These are phyloP conservation scores for Nothobranchius kuhntae DNA, from an alignment of 2,113 vertebrate species.

Conservation along the genomic window DNA sequence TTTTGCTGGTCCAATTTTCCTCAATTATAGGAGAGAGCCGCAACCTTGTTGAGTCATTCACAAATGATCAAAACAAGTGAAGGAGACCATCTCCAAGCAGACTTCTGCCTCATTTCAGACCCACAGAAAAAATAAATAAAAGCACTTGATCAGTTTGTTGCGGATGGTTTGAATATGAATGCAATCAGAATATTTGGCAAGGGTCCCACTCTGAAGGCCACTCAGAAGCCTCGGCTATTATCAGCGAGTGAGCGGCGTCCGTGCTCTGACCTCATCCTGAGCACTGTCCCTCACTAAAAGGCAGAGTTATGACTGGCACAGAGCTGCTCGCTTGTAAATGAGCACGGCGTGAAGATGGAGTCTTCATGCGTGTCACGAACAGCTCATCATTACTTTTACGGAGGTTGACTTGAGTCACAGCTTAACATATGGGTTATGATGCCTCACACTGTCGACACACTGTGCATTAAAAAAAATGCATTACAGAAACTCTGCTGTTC, in stretches of 20 bases:
- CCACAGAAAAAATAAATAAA: conserved; percentile 12
- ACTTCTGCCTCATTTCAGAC: conserved; percentile 48
- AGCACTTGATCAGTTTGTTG: conserved; percentile 59
- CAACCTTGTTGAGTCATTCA: conserved; percentile 44
- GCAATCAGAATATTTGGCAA: conserved; percentile 62
- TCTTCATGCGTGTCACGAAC: conserved; percentile 58
- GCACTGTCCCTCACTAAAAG: conserved; percentile 51
- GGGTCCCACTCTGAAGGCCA: conserved; percentile 54
- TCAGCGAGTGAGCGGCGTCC: conserved; percentile 35
- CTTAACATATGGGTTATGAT: conserved; percentile 47
- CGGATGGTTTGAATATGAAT: conserved; percentile 62
- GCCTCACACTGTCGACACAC: conserved; percentile 33
- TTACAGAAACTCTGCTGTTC: conserved; percentile 9
- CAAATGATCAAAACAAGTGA: conserved; percentile 50
- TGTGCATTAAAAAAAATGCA: conserved; percentile 35
- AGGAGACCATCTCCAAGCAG: conserved; percentile 42
- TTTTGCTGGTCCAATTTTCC: conserved; percentile 24
- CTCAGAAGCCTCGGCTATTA: conserved; percentile 55
- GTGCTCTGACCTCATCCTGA: conserved; percentile 56
- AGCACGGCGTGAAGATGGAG: conserved; percentile 40
- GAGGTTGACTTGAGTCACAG: conserved; percentile 62
- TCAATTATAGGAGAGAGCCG: conserved; percentile 21
- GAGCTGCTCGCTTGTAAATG: conserved; percentile 59
- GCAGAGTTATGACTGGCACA: conserved; percentile 59
- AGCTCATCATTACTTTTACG: conserved; percentile 66